Conservation (phyloP, 2,797 vertebrate species). For the Sebastiscus tertius region DNA sequence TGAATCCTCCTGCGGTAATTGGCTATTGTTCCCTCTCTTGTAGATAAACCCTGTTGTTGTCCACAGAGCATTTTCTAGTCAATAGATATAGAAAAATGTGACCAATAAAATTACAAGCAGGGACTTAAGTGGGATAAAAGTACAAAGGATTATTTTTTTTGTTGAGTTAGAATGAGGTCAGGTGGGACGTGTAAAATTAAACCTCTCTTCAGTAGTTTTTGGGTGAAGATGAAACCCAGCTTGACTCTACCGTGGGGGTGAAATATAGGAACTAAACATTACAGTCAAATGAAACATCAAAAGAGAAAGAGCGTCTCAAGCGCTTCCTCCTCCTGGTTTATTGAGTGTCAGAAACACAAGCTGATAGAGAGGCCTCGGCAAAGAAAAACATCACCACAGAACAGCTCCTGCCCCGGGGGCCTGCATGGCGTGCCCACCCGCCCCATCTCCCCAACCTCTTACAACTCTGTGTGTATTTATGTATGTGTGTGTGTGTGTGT, state of each 20-base stretch:
- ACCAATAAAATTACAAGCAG: conserved; percentile 18
- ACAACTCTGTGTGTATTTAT: conserved; percentile 48
- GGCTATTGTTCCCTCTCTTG: conserved; percentile 52
- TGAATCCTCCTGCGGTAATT: conserved; percentile 61
- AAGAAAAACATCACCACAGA: conserved; percentile 67
- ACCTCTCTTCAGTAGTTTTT: conserved; percentile 24
- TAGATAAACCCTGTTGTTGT: conserved; percentile 41
- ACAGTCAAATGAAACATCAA: conserved; percentile 23
- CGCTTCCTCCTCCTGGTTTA: conserved; percentile 39
- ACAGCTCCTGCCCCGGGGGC: conserved; percentile 67
- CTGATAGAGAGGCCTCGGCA: conserved; percentile 59
- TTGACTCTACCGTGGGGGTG: conserved; percentile 11
- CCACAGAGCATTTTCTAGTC: conserved; percentile 35
- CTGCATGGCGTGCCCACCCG: conserved; percentile 50
- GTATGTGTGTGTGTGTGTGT: conserved; percentile 25
- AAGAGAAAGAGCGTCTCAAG: conserved; percentile 32
- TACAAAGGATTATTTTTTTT: conserved; percentile 11
- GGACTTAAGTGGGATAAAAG: conserved; percentile 16
- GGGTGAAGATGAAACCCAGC: conserved; percentile 21
- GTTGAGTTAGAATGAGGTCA: conserved; percentile 33
- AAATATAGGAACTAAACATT: conserved; percentile 8
- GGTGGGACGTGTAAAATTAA: conserved; percentile 47
- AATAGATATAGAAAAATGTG: conserved; percentile 37
- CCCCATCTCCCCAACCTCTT: conserved; percentile 72
- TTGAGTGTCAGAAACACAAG: conserved; percentile 64